Percentiles rank a stretch among this genome's conserved stretches.
Conservation (phyloP, 2,888 invertebrate species). For the Nebria brevicollis region DNA sequence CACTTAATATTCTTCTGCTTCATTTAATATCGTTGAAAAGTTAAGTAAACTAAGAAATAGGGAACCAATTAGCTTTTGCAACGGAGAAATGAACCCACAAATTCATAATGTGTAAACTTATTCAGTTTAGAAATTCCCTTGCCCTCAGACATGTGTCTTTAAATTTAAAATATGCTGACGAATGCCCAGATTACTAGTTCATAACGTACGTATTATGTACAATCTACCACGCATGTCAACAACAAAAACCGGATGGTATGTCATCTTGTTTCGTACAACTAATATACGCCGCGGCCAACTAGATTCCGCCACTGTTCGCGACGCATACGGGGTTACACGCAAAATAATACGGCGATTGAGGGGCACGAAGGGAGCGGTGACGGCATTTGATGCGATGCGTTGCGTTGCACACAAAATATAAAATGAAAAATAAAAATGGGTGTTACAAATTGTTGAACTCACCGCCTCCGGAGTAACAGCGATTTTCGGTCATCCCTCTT, state of each 20-base stretch:
- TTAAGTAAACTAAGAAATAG: too few relatives aligned
- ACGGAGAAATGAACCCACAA: too few relatives aligned
- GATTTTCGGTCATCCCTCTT: slow-evolving; percentile 84
- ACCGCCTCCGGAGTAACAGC: slow-evolving; percentile 82
- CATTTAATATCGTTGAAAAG: too few relatives aligned
- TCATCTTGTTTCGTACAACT: neutral
- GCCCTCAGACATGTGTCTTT: too few relatives aligned
- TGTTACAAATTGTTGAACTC: slow-evolving; percentile 57
- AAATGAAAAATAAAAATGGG: neutral
- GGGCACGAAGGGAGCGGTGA: slow-evolving; percentile 13
- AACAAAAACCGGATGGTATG: slow-evolving; percentile 6
- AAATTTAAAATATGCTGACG: too few relatives aligned
- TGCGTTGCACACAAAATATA: slow-evolving; percentile 8
- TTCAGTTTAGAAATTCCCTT: too few relatives aligned
- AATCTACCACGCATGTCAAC: slow-evolving; percentile 9
- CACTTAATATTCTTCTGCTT: too few relatives aligned
- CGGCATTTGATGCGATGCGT: neutral
- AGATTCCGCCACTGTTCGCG: slow-evolving; percentile 31
- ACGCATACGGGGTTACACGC: slow-evolving; percentile 5
- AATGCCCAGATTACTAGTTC: too few relatives aligned
- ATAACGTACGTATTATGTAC: neutral
- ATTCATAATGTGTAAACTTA: too few relatives aligned
- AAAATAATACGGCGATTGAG: neutral
- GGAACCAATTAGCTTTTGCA: too few relatives aligned
- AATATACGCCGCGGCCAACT: slow-evolving; percentile 5